These are phyloP conservation scores for Spinus olivaceus DNA, from an alignment of 2,797 vertebrate species.

Conservation along the genomic window DNA sequence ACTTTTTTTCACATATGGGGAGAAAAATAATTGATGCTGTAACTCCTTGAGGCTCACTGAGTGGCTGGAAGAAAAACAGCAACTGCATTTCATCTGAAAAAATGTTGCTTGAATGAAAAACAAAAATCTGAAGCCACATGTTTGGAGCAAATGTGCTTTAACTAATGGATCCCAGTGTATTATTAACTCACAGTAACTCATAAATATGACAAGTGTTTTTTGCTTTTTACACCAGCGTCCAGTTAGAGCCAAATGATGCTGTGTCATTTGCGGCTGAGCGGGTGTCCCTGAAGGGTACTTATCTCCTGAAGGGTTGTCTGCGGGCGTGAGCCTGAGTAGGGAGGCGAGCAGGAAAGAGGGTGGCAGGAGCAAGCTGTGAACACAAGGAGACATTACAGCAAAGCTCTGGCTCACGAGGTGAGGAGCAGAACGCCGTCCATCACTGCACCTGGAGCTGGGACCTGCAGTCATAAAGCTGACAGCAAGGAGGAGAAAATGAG, in stretches of 20 bases:
- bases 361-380: slow-evolving; percentile 74
- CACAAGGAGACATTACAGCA: slow-evolving; percentile 63
- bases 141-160: slow-evolving; percentile 64
- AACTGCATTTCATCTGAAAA: slow-evolving; percentile 45
- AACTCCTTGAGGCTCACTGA: slow-evolving; percentile 30
- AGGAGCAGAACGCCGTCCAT: slow-evolving; percentile 63
- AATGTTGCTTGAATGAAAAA: slow-evolving; percentile 46
- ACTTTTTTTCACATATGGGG: slow-evolving; percentile 1
- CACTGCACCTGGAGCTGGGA: slow-evolving; percentile 57
- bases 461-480: slow-evolving; percentile 62
- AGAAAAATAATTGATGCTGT: slow-evolving; percentile 46
- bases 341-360: slow-evolving; percentile 21
- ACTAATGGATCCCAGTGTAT: slow-evolving; percentile 70
- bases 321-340: background rate
- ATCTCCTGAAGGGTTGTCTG: slow-evolving; percentile 57
- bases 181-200: slow-evolving; percentile 71
- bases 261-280: slow-evolving; percentile 3
- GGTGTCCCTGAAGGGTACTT: slow-evolving; percentile 51
- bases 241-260: slow-evolving; percentile 60
- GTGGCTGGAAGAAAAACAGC: background rate
- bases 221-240: slow-evolving; percentile 70
- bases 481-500: slow-evolving; percentile 67
- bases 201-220: slow-evolving; percentile 75
- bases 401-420: slow-evolving; percentile 32
- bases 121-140: slow-evolving; percentile 60